Evolutionary conservation across 2,797 vertebrate genomes (phyloP), one percentile per base, ranked within the genome.

Genomic region (Oceanodroma leucorhoa): DNA sequence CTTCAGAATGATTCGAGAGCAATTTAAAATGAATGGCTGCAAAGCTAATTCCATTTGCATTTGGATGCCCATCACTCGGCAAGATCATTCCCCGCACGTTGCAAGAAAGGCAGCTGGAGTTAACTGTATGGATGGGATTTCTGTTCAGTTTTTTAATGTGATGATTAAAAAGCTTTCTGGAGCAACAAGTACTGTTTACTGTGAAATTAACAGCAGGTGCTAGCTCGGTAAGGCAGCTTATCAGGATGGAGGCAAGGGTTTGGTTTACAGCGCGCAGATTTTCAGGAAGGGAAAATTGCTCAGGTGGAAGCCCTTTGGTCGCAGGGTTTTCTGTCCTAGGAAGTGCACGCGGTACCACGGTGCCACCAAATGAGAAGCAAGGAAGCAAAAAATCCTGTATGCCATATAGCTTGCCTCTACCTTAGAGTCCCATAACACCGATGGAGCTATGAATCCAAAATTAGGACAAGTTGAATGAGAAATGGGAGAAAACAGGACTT

Each of bases 21-120:
- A 97, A 97, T 98, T 98, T 97, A 96, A 97, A 98, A 98, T 93
- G 96, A 98, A 98, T 98, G 97, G 97, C 95, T 98, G 92, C 85
- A 97, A 95, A 97, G 96, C 96, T 98, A 98, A 98, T 98, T 98
- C 96, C 97, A 95, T 98, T 97, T 98, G 90, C 95, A 97, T 98
- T 97, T 98, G 96, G 96, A 97, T 96, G 96, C 96, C 96, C 97
- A 98, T 97, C 94, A 75, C 93, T 98, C 86, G 84, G 95, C 88
- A 93, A 96, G 95, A 98, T 97, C 94, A 90, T 93, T 97, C 90
- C 60, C 83, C 38, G 83, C 75, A 64, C 51, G 4, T 85, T 89
- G 79, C 72, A 75, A 90, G 85, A 90, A 94, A 96, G 95, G 95
- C 94, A 97, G 97, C 91, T 97, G 87, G 85, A 96, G 97, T 96